phyloP scores from a whole-genome alignment of 2,113 vertebrate species.

The Psittacus erithacus region DNA sequence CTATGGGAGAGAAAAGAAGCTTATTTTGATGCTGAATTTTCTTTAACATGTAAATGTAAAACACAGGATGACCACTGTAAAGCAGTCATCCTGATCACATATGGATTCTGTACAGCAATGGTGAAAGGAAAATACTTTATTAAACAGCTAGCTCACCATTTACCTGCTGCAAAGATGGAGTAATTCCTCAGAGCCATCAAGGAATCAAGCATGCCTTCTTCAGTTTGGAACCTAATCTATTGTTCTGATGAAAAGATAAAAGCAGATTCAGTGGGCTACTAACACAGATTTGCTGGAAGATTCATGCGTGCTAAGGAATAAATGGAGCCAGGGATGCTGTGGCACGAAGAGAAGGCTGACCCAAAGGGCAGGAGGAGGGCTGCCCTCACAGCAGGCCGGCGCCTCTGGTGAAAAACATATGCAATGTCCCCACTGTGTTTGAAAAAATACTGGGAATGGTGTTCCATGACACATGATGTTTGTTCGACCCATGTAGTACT shows the following conservation, averaged over 20 bases:
- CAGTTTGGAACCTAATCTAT: background rate
- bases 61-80: background rate
- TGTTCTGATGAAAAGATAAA: background rate
- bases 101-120: background rate
- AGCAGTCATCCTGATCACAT: background rate
- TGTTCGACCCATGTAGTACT: background rate
- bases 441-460: background rate
- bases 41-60: background rate
- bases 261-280: background rate
- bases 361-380: background rate
- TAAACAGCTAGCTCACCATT: background rate
- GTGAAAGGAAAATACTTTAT: slow-evolving; percentile 9
- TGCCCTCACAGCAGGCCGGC: background rate
- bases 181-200: slow-evolving; percentile 1
- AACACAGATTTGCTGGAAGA: background rate
- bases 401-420: background rate
- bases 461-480: background rate
- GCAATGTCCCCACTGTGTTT: background rate
- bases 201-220: slow-evolving; percentile 14
- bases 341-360: background rate
- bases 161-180: slow-evolving; percentile 1
- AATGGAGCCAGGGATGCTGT: background rate
- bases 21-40: slow-evolving; percentile 34
- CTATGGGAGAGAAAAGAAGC: background rate
- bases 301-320: background rate